phyloP scores from a whole-genome alignment of 2,888 invertebrate genomes.

The Drosophila subquinaria region DNA sequence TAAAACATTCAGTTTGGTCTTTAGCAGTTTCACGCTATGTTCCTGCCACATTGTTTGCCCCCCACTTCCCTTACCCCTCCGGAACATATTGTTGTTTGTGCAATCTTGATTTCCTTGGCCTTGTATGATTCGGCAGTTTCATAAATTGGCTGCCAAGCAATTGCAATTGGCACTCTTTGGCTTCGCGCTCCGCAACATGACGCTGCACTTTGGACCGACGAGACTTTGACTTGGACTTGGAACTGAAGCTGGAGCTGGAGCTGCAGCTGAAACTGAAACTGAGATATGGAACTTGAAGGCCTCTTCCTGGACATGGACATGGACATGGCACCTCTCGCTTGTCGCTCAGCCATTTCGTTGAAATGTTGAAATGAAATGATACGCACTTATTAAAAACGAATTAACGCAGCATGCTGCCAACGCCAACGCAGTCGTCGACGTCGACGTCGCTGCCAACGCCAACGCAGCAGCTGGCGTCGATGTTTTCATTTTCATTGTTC shows the following conservation, averaged over 20 bases:
- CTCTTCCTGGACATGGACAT: conserved; percentile 54
- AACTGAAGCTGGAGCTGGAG: conserved; percentile 37
- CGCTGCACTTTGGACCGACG: conserved; percentile 54
- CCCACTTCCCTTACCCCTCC: background rate
- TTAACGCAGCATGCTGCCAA: conserved; percentile 75
- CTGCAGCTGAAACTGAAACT: conserved; percentile 2
- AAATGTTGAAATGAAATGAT: conserved; percentile 81
- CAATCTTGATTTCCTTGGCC: conserved; percentile 80
- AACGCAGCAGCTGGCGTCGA: conserved; percentile 39
- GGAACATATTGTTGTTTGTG: conserved; percentile 47
- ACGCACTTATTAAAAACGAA: conserved; percentile 82
- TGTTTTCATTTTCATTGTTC: conserved; percentile 62
- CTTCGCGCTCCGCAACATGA: conserved; percentile 64
- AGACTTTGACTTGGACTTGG: conserved; percentile 55
- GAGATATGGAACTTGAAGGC: conserved; percentile 24
- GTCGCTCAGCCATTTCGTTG: conserved; percentile 44
- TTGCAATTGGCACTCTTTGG: conserved; percentile 82
- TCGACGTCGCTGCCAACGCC: conserved; percentile 12
- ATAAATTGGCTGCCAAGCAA: conserved; percentile 82
- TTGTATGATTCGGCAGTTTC: conserved; percentile 77
- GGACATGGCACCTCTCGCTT: conserved; percentile 27
- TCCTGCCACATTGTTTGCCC: conserved; percentile 39
- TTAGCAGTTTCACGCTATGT: conserved; percentile 63
- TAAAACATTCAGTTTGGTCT: conserved; percentile 52
- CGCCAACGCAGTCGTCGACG: conserved; percentile 15